phyloP scores from a whole-genome alignment of 2,113 vertebrate genomes.

The Oncorhynchus kisutch region DNA sequence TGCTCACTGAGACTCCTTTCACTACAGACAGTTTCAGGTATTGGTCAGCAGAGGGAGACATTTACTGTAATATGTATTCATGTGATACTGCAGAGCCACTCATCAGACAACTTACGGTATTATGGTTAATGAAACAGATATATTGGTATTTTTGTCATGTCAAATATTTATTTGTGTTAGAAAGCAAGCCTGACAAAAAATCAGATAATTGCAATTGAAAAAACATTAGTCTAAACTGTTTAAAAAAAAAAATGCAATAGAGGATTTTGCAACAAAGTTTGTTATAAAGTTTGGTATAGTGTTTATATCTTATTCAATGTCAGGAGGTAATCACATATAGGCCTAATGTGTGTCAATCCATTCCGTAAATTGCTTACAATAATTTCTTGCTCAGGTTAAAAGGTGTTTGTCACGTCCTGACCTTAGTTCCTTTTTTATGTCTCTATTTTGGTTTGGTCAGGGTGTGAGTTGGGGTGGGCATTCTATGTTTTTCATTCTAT shows the following conservation, averaged over 20 bases:
- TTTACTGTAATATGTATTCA: background rate
- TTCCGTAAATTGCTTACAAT: background rate
- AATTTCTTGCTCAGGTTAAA: background rate
- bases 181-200: no score
- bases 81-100: background rate
- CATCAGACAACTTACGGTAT: background rate
- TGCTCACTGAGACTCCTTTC: no score
- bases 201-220: no score
- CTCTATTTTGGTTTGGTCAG: no score
- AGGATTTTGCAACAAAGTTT: background rate
- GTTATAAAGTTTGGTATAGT: background rate
- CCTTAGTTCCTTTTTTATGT: no score
- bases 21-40: background rate
- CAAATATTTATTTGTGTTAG: no score
- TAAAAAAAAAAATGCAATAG: no score
- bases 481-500: no score
- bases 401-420: no score
- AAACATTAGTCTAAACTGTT: no score
- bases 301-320: background rate
- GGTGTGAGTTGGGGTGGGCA: no score
- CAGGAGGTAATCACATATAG: background rate
- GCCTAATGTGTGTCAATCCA: background rate
- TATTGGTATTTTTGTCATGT: no score
- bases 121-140: background rate
- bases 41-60: constrained; percentile 42